Evolutionary conservation across 2,888 invertebrate species (phyloP), one percentile per base, ranked within the genome.

Genomic region (Drosophila seclusa): DNA sequence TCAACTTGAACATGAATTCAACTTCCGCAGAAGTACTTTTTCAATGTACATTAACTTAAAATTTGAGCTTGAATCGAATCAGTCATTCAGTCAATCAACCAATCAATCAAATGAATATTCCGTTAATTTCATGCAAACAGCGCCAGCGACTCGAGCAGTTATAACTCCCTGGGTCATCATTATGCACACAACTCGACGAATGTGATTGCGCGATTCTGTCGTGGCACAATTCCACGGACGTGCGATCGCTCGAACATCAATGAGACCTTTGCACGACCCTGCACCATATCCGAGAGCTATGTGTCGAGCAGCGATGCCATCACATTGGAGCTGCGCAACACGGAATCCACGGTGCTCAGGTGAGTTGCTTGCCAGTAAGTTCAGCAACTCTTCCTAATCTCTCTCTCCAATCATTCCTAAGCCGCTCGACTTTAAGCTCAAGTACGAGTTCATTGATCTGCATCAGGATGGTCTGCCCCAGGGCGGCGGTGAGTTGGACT

Each of bases 391-490:
- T 4, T 7, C 16, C 4, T 2, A 13, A 10, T 8, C 18, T 5
- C 10, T n/a, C n/a, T 34, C 1, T 34, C 2, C 2, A 24, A n/a
- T 45, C 5, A 4, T 10, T 24, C 27, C 8, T 13, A 97, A 97
- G 87, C 97, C 97, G 0, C 95, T 98, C 54, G 95, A 96, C 85
- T 98, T 97, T 92, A 96, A 96, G 91, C 96, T 97, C 0, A 94
- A 97, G 32, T 98, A 97, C 93, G 98, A 98, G 92, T 98, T 98
- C 91, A 97, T 98, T 49, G 97, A 97, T 91, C 94, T 97, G 11
- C 96, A 97, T 86, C 96, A 97, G 93, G 97, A 97, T 80, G 97
- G 97, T 0, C 95, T 97, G 82, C 95, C 96, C 0, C 96, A 95
- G 93, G 96, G 96, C 10, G 96, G 96, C 7, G 96, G 96, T 0